phyloP scores from a whole-genome alignment of 2,888 invertebrate genomes.

The Euplexia lucipara region DNA sequence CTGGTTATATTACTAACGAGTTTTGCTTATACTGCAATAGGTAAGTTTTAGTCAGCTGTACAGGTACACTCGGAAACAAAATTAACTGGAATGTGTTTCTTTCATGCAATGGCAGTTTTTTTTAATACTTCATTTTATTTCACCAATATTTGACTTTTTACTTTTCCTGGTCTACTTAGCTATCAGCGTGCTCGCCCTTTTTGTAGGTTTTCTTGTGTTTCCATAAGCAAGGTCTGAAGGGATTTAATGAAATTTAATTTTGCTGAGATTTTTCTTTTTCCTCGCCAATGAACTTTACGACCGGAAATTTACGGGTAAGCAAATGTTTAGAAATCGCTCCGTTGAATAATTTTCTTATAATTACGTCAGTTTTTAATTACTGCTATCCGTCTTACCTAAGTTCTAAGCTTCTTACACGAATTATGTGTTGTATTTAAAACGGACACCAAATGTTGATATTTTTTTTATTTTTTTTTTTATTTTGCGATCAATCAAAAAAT shows the following conservation, averaged over 20 bases:
- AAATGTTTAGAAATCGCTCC: constrained; percentile 64
- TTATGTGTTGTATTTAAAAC: constrained; percentile 18
- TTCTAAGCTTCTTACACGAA: constrained; percentile 30
- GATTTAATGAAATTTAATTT: constrained; percentile 71
- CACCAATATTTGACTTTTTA: neutral
- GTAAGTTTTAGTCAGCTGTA: too few species aligned
- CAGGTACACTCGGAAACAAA: too few species aligned
- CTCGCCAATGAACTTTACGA: constrained; percentile 65
- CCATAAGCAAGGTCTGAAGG: constrained; percentile 54
- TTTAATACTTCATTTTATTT: neutral
- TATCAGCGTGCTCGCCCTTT: neutral
- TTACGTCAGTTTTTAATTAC: constrained; percentile 64
- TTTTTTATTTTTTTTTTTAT: neutral
- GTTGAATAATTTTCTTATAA: constrained; percentile 59
- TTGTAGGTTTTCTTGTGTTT: constrained; percentile 48
- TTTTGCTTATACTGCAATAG: too few species aligned
- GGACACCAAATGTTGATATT: constrained; percentile 8
- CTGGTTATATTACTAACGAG: too few species aligned
- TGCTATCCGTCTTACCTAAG: constrained; percentile 25
- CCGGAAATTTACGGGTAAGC: constrained; percentile 67
- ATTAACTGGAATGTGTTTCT: too few species aligned
- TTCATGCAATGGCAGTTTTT: too few species aligned
- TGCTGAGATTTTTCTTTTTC: constrained; percentile 64
- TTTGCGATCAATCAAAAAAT: neutral
- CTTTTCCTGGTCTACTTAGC: neutral